Conservation (phyloP, 2,888 invertebrate species). For the Sminthurides aquaticus region DNA sequence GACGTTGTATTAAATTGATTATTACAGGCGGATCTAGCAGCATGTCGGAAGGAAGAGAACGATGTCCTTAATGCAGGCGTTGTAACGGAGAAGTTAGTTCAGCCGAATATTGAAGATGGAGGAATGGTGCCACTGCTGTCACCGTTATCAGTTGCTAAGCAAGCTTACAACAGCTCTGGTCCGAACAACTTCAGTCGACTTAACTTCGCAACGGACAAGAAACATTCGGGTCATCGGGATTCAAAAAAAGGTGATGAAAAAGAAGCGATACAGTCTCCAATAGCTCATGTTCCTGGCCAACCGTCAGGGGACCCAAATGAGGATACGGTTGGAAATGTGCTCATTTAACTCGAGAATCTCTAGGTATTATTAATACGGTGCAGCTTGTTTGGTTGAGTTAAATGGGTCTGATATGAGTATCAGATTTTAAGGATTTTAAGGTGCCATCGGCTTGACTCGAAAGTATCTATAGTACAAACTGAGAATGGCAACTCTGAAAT, state of each 20-base stretch:
- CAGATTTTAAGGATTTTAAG: no score
- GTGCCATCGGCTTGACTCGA: no score
- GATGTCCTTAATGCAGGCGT: conserved; percentile 22
- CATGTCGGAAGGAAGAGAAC: conserved; percentile 24
- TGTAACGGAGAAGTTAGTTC: not conserved
- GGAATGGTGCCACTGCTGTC: conserved; percentile 12
- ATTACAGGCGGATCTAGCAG: conserved; percentile 29
- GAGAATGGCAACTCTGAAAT: no score
- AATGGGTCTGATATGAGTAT: not conserved
- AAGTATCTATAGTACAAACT: no score
- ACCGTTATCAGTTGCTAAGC: conserved; percentile 8
- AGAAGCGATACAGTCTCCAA: conserved; percentile 27
- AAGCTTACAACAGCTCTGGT: not conserved
- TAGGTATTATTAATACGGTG: not conserved
- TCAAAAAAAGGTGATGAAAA: conserved; percentile 17
- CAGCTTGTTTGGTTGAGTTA: not conserved
- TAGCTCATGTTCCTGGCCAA: conserved; percentile 27
- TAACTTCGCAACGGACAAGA: not conserved
- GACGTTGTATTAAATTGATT: not conserved
- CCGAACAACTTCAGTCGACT: not conserved
- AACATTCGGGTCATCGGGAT: not conserved
- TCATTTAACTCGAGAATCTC: conserved; percentile 26
- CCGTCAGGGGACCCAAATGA: conserved; percentile 40
- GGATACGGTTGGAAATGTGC: conserved; percentile 38
- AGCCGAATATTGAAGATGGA: not conserved